phyloP scores from a whole-genome alignment of 2,888 invertebrate species.

The Endotricha flammealis region DNA sequence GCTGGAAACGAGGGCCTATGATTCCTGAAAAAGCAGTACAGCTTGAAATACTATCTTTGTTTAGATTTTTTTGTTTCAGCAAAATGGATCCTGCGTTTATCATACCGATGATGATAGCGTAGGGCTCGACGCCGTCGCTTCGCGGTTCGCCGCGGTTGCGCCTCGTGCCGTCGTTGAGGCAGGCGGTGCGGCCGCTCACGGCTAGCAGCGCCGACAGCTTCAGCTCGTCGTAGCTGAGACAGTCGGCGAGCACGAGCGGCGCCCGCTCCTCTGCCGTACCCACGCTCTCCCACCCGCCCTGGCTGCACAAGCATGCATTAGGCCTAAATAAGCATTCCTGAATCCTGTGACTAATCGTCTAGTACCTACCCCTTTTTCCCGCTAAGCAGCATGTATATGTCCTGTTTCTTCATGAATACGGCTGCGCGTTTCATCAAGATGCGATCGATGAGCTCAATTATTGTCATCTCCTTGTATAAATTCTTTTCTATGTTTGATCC shows the following conservation, averaged over 20 bases:
- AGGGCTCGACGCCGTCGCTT: constrained; percentile 40
- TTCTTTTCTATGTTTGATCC: constrained; percentile 46
- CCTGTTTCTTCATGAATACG: constrained; percentile 47
- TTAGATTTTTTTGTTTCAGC: background rate
- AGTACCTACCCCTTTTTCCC: constrained; percentile 32
- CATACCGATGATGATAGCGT: constrained; percentile 33
- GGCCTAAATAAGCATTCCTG: no score
- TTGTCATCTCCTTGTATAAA: constrained; percentile 57
- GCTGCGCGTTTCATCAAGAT: constrained; percentile 61
- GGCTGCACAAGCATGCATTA: no score
- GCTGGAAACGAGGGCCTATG: constrained; percentile 62
- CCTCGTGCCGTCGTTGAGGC: constrained; percentile 68
- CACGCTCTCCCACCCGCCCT: constrained; percentile 64
- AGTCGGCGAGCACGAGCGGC: constrained; percentile 55
- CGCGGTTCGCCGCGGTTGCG: constrained; percentile 52
- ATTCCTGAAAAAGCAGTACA: constrained; percentile 30
- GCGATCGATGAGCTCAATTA: constrained; percentile 59
- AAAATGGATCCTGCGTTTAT: background rate
- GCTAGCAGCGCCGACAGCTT: constrained; percentile 68
- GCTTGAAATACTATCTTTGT: background rate
- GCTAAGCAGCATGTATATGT: constrained; percentile 56
- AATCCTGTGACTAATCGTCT: no score
- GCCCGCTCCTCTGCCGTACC: constrained; percentile 57
- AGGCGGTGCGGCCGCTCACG: constrained; percentile 63
- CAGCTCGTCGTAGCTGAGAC: constrained; percentile 75